Percentiles rank a stretch among this genome's conserved stretches.
phyloP scores from a whole-genome alignment of 2,888 invertebrate species.

The Poecilobothrus nobilitatus region DNA sequence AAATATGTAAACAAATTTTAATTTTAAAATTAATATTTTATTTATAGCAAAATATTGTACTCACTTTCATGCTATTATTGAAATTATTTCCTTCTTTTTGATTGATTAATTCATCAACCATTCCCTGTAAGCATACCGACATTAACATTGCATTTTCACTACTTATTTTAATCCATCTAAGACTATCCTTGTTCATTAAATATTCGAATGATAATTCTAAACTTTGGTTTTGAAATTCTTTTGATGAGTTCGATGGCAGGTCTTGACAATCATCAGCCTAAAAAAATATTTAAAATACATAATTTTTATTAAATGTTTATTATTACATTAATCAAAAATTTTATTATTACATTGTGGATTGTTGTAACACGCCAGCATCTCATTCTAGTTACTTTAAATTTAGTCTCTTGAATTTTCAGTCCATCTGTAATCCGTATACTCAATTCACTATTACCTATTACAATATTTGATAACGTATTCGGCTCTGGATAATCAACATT shows the following conservation, averaged over 20 bases:
- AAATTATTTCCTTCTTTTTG: conserved; percentile 55
- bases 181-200: conserved; percentile 78
- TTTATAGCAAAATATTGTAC: neutral
- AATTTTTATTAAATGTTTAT: conserved; percentile 5
- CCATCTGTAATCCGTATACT: conserved; percentile 57
- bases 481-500: conserved; percentile 65
- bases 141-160: conserved; percentile 91
- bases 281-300: neutral
- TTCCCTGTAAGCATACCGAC: conserved; percentile 88
- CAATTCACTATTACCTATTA: conserved; percentile 80
- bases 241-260: conserved; percentile 16
- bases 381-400: conserved; percentile 92
- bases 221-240: conserved; percentile 29
- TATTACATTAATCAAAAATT: neutral
- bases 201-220: conserved; percentile 91
- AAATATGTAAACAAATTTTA: neutral
- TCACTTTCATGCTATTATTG: neutral
- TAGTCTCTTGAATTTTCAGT: conserved; percentile 65
- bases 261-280: neutral
- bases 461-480: conserved; percentile 60
- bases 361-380: conserved; percentile 95
- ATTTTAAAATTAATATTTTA: neutral
- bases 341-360: conserved; percentile 57
- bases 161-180: conserved; percentile 88
- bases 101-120: conserved; percentile 86